Evolutionary conservation across 2,888 invertebrate species (phyloP), one percentile per base, ranked within the genome.

Genomic region (Nysson spinosus): DNA sequence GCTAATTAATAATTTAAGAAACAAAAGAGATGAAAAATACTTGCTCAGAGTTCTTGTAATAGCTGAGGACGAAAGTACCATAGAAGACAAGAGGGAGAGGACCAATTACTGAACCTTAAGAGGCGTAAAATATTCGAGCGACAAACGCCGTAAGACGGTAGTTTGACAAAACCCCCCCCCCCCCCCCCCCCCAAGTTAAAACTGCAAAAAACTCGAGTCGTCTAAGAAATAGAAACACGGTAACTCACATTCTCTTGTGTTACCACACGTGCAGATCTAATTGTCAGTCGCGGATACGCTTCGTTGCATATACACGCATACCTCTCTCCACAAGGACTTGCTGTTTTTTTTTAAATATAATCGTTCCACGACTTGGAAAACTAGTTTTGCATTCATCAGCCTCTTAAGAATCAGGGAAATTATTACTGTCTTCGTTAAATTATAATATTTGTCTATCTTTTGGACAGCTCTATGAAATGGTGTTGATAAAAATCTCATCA

Each of bases 231-330:
- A 1, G 58, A 35, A 16, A 58, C 32, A 20, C 17, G 34, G 49
- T 55, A 65, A 64, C 37, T 49, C 63, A 43, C 54, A 63, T 50
- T 63, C 50, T 46, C 40, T 42, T 55, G 35, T 47, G 51, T 47
- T 66, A 49, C 58, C 58, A 52, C 49, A 39, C 26, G 50, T 50
- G 49, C 49, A 32, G 30, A 63, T 52, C 52, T 49, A 34, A n/a
- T n/a, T n/a, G n/a, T n/a, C n/a, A 44, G 46, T 56, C 47, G 46
- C 26, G 20, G 57, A 47, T 17, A 42, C 61, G 63, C 57, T 54
- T 30, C 61, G 64, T 26, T 64, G 58, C 57, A 3, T 52, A 14
- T 17, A 14, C 44, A 39, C 57, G 43, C 56, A 35, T 34, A 49
- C 54, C 37, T 46, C 7, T 46, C 34, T 17, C 40, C 37, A 34